Base-by-base conservation (phyloP, 2,113 vertebrate genomes). In the Ophthalmolycus amberensis region DNA sequence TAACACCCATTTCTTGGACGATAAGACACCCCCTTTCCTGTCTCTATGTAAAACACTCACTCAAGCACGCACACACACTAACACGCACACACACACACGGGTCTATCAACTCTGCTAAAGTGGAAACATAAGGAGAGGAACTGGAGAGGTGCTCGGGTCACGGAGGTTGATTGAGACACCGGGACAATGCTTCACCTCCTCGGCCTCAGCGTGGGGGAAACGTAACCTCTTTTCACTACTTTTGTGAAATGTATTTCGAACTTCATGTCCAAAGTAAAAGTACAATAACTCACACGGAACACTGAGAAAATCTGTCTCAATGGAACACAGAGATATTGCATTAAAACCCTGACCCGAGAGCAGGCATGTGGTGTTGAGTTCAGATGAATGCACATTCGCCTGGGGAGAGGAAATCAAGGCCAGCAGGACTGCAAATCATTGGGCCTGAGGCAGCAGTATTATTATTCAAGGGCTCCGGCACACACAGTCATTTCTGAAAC, bases 111-210 rank as follows among this genome's bases (percentile, higher is more conserved):
- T 11, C 0, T 59, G 38, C 50, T 80, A 40, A 83, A 88, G 71
- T 87, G 83, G 72, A 87, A 89, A 83, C 84, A 91, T 74, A 87
- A 85, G 84, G 70, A 67, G 70, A 72, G 79, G 79, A 84, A 38
- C 71, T 14, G 27, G 37, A 79, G 56, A 70, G 50, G 58, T 68
- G 63, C 78, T 81, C 1, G 52, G 87, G 76, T 84, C 60, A 83
- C 67, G 2, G 34, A 44, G 69, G 79, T 59, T 88, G 87, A 88
- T 70, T 87, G 68, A 78, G 27, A 82, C 71, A 65, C n/a, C 20
- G 34, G 77, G 81, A 74, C 67, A 66, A 78, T 83, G 66, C 82
- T 82, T 86, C 82, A 64, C 73, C 52, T 84, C 80, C 69, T 82
- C n/a, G 9, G n/a, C n/a, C 72, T 82, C 79, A 48, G 83, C 34